A percentile compares a stretch with the other conserved stretches of the same genome.
These are phyloP conservation scores for Crax fasciolata DNA, from an alignment of 2,797 vertebrate species.

Conservation along the genomic window DNA sequence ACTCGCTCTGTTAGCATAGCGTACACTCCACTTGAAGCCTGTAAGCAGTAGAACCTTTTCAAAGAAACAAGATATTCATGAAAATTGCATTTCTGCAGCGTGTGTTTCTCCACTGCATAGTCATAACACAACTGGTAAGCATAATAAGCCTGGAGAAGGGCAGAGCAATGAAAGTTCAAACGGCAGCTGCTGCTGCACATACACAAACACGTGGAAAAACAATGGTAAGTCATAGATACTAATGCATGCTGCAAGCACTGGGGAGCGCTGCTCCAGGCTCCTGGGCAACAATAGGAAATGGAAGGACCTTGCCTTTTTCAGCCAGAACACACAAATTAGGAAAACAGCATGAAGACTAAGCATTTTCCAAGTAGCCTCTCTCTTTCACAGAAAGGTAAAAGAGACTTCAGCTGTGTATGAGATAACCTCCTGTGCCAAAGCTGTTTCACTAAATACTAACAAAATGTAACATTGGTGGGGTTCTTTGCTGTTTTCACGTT, in stretches of 20 bases:
- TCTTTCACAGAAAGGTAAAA: not conserved
- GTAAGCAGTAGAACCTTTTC: not conserved
- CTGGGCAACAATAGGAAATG: not conserved
- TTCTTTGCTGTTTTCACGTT: not conserved
- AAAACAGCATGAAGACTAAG: not conserved
- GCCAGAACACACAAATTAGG: not conserved
- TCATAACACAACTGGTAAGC: not conserved
- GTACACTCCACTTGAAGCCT: not conserved
- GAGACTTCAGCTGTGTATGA: not conserved
- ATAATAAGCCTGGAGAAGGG: not conserved
- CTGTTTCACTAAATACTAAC: not conserved
- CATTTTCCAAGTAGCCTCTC: not conserved
- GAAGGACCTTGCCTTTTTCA: slow-evolving; percentile 3
- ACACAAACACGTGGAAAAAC: not conserved
- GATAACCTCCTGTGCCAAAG: not conserved
- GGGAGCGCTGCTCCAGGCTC: not conserved
- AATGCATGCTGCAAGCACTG: not conserved
- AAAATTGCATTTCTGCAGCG: not conserved
- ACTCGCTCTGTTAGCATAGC: not conserved
- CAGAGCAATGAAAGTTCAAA: not conserved
- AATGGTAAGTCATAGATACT: not conserved
- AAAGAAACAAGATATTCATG: not conserved
- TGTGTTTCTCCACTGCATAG: not conserved
- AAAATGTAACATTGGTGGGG: not conserved
- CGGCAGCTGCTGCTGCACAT: not conserved